Base-by-base conservation (phyloP, 2,113 vertebrate species). In the Ptilorrhoa leucosticta region DNA sequence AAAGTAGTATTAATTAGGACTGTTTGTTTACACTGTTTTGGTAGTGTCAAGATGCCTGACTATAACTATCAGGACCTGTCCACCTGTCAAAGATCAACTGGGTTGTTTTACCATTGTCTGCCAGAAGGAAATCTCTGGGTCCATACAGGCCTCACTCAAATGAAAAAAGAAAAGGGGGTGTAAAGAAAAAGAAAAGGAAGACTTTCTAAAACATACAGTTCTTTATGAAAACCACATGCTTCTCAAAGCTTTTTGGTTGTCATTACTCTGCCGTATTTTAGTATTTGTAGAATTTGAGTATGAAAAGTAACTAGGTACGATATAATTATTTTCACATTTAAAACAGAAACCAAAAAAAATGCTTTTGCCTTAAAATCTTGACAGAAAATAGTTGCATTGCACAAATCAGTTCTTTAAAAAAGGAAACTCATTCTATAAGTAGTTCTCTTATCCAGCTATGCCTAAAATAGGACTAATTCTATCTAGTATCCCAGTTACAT, bases 51-150 rank as follows among this genome's bases (percentile, higher is more conserved):
- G 94, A 97, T 97, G 96, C 96, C 97, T 97, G 97, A 91, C 95
- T 97, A 89, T 97, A 98, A 98, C 98, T 98, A 98, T 98, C 97
- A 97, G 96, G 98, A 96, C 97, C 97, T 97, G 97, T 98, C 97
- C 97, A 98, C 97, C 98, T 99, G 98, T 98, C 98, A 98, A 96
- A 97, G 97, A 98, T 97, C 91, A 95, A 98, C 96, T 97, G 97
- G 96, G 94, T 98, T 97, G 95, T 98, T 98, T 98, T 98, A 98
- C 97, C 97, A 97, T 97, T 98, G 98, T 97, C 92, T 98, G 96
- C 96, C 96, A 92, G 93, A 96, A 96, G 96, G 98, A 98, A 98
- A 98, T 98, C 97, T 97, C 58, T 54, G 61, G 83, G 96, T 98
- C 94, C 66, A 61, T 83, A 86, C 73, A 39, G 95, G 95, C 97